Evolutionary conservation across 2,113 vertebrate species (phyloP), one percentile per base, ranked within the genome.

Genomic region (Xenus cinereus): DNA sequence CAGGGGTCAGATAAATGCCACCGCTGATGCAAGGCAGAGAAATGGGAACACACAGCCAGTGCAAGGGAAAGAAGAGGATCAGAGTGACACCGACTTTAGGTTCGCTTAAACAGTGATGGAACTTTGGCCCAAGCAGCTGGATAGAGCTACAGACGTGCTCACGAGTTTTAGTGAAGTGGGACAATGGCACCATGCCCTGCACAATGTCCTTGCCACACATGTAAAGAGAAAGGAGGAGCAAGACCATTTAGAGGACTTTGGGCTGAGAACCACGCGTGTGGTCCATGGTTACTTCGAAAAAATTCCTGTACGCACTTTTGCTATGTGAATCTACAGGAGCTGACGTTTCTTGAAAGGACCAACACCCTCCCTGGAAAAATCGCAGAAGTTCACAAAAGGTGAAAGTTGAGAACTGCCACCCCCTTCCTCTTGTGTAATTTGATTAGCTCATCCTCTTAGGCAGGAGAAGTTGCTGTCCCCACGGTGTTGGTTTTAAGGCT

Each of bases 31-130:
- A 64, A 59, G 35, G 35, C n/a, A 76, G 66, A 37, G 48, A 78
- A 59, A 10, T 4, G 13, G 51, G 63, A 57, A 62, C 19, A 14
- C 0, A 3, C n/a, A 87, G 85, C 23, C 35, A 33, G 28, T 28
- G 50, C 21, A 13, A 83, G 48, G 66, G 43, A 56, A 83, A 87
- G 66, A 43, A 50, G 21, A 76, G 64, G 30, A 82, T 13, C 66
- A 53, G 27, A 37, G 23, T 30, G 57, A 56, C 1, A 1, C 12
- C 0, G 0, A 13, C 39, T 82, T 67, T 4, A 60, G 35, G 43
- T 54, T 88, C 78, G 23, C 32, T 68, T 43, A 56, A n/a, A 20
- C 41, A 48, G 22, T 12, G 54, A 33, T 21, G 46, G 54, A 64
- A n/a, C 9, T 69, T 26, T 54, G 79, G 72, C 57, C 26, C 19